phyloP scores from a whole-genome alignment of 2,113 vertebrate genomes.

The Phalacrocorax brasilianus region DNA sequence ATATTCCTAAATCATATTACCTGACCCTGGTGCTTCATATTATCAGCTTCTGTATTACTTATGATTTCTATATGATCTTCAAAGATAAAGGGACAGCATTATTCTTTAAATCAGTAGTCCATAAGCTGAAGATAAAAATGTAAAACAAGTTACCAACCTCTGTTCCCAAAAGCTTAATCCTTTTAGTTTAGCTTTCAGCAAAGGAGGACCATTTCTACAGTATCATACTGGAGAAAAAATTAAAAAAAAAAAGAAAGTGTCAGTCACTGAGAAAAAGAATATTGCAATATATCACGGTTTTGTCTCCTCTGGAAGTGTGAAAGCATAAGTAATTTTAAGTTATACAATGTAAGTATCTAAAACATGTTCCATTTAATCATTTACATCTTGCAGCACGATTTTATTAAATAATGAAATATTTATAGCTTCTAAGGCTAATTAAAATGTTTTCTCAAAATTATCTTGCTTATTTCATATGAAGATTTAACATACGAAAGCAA shows the following conservation, averaged over 20 bases:
- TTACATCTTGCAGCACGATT: background rate
- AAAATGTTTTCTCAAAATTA: conserved; percentile 22
- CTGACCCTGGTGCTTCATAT: background rate
- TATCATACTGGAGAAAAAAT: background rate
- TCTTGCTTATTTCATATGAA: background rate
- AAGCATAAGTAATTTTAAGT: background rate
- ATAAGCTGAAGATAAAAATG: background rate
- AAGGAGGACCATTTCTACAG: background rate
- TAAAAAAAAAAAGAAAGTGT: fast-evolving
- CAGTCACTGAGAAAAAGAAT: background rate
- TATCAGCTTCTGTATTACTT: background rate
- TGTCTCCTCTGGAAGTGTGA: background rate
- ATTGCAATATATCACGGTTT: background rate
- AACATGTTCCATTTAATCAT: background rate
- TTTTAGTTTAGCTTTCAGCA: background rate
- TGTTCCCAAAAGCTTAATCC: background rate
- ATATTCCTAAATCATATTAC: background rate
- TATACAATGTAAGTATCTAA: background rate
- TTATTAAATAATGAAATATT: conserved; percentile 29
- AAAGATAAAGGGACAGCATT: background rate
- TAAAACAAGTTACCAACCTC: background rate
- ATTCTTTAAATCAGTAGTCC: background rate
- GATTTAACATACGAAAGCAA: conserved; percentile 11
- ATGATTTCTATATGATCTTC: background rate
- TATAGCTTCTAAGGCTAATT: conserved; percentile 15